phyloP scores from a whole-genome alignment of 1,140 invertebrate genomes.

The Drosophila willistoni region DNA sequence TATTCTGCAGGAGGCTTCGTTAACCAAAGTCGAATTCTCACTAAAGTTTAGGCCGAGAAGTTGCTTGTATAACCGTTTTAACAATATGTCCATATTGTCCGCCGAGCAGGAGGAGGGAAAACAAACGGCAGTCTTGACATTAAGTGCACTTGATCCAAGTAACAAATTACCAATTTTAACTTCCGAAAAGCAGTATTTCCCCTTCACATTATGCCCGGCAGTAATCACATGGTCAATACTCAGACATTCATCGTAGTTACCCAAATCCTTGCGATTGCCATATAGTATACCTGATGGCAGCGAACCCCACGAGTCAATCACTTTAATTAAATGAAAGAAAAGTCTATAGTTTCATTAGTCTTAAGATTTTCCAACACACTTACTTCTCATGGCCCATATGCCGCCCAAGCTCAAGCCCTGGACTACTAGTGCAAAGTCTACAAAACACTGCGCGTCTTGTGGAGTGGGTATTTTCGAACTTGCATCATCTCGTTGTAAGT shows the following conservation, averaged over 20 bases:
- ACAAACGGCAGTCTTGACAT: slow-evolving; percentile 35
- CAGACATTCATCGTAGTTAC: slow-evolving; percentile 57
- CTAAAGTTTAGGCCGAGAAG: slow-evolving; percentile 22
- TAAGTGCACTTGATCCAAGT: not conserved
- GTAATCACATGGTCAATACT: slow-evolving; percentile 19
- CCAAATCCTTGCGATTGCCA: slow-evolving; percentile 49
- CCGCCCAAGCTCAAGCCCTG: slow-evolving; percentile 1
- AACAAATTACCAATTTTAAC: not conserved
- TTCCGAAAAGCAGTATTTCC: slow-evolving; percentile 42
- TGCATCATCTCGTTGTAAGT: slow-evolving; percentile 9
- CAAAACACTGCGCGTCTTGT: slow-evolving; percentile 25
- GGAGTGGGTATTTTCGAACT: not conserved
- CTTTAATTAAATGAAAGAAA: slow-evolving; percentile 2
- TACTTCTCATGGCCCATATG: slow-evolving; percentile 34
- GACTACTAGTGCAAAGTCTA: slow-evolving; percentile 17
- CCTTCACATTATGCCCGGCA: slow-evolving; percentile 23
- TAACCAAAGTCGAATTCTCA: slow-evolving; percentile 15
- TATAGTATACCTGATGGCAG: slow-evolving; percentile 46
- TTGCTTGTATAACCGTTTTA: slow-evolving; percentile 27
- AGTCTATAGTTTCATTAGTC: too few species aligned
- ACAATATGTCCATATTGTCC: slow-evolving; percentile 32
- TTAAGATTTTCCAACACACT: not conserved
- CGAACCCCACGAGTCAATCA: slow-evolving; percentile 59
- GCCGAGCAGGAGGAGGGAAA: slow-evolving; percentile 47
- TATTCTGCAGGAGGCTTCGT: slow-evolving; percentile 24